phyloP scores from a whole-genome alignment of 2,113 vertebrate species.

The Geococcyx californianus region DNA sequence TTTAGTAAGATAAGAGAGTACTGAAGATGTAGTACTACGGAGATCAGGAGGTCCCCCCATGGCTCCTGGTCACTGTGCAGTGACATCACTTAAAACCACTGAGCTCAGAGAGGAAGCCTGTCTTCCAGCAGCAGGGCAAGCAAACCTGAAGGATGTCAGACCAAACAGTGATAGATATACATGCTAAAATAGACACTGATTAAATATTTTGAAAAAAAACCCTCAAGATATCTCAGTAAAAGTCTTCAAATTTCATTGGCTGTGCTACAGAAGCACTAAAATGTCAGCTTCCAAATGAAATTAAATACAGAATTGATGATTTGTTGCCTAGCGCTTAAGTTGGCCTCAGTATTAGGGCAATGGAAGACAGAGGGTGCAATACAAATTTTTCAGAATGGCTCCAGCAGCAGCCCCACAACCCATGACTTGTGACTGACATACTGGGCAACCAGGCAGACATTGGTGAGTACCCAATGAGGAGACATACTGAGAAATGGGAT shows the following conservation, averaged over 20 bases:
- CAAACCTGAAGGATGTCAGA: too few species aligned
- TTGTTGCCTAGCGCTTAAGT: too few species aligned
- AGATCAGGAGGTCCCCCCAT: neutral
- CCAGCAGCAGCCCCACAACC: neutral
- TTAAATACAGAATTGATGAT: neutral
- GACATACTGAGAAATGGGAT: neutral
- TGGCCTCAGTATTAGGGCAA: neutral
- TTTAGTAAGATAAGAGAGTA: too few species aligned
- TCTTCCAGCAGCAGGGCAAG: neutral
- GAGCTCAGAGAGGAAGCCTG: neutral
- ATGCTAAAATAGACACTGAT: too few species aligned
- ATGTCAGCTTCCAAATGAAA: neutral
- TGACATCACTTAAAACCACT: neutral
- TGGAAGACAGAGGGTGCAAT: neutral
- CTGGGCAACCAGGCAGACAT: neutral
- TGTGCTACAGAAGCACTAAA: neutral
- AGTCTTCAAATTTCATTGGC: neutral
- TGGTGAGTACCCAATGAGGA: neutral
- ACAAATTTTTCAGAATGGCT: neutral
- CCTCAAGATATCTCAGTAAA: neutral
- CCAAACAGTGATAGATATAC: neutral
- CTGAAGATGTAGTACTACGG: rapidly evolving
- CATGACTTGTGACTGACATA: too few species aligned
- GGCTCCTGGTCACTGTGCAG: rapidly evolving
- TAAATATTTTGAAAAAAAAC: neutral